Percentiles rank a stretch among this genome's conserved stretches.
Conservation (phyloP, 2,113 vertebrate genomes). For the Lichenostomus cassidix region DNA sequence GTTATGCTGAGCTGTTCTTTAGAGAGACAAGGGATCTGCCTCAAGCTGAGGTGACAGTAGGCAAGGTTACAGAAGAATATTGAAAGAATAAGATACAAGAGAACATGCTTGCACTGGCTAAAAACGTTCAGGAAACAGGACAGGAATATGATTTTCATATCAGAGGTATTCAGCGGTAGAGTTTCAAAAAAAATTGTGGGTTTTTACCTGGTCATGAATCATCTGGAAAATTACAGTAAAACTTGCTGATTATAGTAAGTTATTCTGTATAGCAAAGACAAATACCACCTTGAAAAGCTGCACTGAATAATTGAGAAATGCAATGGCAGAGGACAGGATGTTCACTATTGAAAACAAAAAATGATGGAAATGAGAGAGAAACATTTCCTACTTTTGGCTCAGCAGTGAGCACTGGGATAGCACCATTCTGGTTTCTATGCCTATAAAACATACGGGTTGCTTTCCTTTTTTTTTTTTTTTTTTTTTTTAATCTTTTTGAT, state of each 20-base stretch:
- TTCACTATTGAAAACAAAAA: not conserved
- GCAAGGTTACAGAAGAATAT: not conserved
- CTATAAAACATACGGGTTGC: not conserved
- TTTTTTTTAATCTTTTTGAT: not conserved
- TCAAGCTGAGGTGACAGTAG: not conserved
- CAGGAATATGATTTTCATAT: not conserved
- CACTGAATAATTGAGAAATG: not conserved
- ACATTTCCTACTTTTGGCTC: not conserved
- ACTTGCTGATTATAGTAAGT: not conserved
- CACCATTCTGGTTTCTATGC: not conserved
- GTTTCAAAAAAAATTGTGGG: not conserved
- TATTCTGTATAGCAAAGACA: not conserved
- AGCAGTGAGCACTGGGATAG: not conserved
- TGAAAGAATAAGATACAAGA: not conserved
- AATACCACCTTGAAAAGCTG: not conserved
- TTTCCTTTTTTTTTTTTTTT: not conserved
- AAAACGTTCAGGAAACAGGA: not conserved
- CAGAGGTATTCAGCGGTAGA: not conserved
- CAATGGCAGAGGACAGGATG: not conserved
- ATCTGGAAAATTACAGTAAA: not conserved
- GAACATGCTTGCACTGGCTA: not conserved
- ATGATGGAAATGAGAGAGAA: not conserved
- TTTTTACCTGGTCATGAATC: not conserved
- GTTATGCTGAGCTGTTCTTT: not conserved
- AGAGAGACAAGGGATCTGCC: not conserved